Evolutionary conservation across 1,140 invertebrate species (phyloP).

Genomic region (Drosophila erecta): DNA sequence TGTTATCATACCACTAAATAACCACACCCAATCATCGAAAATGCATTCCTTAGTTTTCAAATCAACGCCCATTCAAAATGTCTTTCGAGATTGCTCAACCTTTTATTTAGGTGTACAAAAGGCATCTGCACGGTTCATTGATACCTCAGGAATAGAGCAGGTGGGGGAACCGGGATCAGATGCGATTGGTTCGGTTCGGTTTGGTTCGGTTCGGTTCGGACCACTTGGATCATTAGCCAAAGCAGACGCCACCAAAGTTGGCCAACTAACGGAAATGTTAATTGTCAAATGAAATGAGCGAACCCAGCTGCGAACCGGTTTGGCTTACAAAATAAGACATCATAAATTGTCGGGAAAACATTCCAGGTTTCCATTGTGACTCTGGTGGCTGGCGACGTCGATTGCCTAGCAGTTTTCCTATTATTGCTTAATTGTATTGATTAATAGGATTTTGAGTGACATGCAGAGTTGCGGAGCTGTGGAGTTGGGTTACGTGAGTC

Average conservation of each 20-base stretch:
- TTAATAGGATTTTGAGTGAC: conserved; percentile 81
- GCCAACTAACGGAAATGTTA: conserved; percentile 82
- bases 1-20: no score
- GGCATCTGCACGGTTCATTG: conserved; percentile 24
- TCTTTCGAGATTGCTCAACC: neutral
- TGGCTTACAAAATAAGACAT: conserved; percentile 78
- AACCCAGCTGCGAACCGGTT: conserved; percentile 58
- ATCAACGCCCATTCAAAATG: neutral
- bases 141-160: conserved; percentile 37
- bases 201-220: conserved; percentile 11
- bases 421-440: conserved; percentile 82
- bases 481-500: conserved; percentile 55
- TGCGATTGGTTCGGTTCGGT: conserved; percentile 11
- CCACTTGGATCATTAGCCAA: conserved; percentile 72
- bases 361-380: conserved; percentile 63
- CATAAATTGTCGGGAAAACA: conserved; percentile 76
- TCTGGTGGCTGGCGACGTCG: conserved; percentile 34
- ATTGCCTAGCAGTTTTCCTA: conserved; percentile 75
- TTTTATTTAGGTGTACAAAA: conserved; percentile 11
- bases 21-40: no score
- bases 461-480: conserved; percentile 46
- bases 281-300: conserved; percentile 75
- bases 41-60: neutral
- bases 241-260: conserved; percentile 81
- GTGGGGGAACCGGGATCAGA: conserved; percentile 22